Percentiles rank a stretch among this genome's conserved stretches.
These are phyloP conservation scores for Xestoiulus laeticollis DNA, from an alignment of 2,888 invertebrate species.

Conservation along the genomic window DNA sequence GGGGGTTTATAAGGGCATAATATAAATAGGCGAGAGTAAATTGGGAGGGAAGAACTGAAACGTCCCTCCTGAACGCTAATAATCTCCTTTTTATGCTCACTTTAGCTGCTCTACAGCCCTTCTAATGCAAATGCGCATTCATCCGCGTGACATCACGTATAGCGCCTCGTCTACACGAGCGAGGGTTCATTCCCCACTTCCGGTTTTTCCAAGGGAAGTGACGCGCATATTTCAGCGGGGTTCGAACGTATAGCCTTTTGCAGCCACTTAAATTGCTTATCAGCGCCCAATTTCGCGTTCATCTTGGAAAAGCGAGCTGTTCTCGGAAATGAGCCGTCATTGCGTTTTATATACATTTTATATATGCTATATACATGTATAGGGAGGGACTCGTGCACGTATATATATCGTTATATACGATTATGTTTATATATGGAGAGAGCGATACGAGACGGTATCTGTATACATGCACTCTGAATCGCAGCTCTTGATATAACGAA, in stretches of 20 bases:
- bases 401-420: no score
- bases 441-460: no score
- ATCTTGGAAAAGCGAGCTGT: constrained; percentile 20
- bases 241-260: constrained; percentile 38
- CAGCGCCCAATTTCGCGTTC: constrained; percentile 27
- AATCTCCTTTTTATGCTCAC: constrained; percentile 19
- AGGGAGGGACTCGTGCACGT: no score
- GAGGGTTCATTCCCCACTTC: constrained; percentile 40
- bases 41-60: background rate
- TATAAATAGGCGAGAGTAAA: no score
- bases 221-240: constrained; percentile 46
- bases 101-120: constrained; percentile 8
- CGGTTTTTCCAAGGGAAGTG: constrained; percentile 36
- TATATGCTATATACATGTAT: background rate
- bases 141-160: background rate
- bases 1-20: no score
- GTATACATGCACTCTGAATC: no score
- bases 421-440: no score
- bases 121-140: constrained; percentile 19
- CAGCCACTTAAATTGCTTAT: constrained; percentile 41
- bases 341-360: constrained; percentile 1
- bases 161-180: background rate
- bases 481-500: no score
- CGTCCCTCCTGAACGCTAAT: background rate
- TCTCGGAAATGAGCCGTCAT: constrained; percentile 44